These are phyloP conservation scores for Platorchestia sp. DNA, from an alignment of 1,140 invertebrate species.

Conservation along the genomic window DNA sequence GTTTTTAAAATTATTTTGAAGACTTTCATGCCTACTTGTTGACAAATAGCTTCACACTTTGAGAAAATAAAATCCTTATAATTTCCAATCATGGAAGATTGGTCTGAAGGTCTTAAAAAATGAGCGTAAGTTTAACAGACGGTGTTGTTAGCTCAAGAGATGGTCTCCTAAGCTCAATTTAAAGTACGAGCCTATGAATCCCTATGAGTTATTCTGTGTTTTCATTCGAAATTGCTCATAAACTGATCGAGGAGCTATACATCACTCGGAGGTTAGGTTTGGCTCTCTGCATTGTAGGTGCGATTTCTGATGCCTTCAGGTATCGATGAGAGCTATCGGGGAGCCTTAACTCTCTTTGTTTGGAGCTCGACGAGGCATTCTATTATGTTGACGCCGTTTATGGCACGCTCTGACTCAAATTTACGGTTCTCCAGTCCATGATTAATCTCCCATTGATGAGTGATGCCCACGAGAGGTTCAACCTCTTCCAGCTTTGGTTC, in stretches of 20 bases:
- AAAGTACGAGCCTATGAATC: conserved; percentile 5
- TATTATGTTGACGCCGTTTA: conserved; percentile 43
- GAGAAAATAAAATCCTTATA: background rate
- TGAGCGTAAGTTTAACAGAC: background rate
- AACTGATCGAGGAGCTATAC: background rate
- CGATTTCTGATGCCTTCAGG: conserved; percentile 15
- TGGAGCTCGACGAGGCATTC: conserved; percentile 16
- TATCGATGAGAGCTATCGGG: conserved; percentile 27
- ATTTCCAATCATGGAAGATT: background rate
- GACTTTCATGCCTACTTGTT: background rate
- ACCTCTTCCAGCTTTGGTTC: background rate
- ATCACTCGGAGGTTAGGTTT: background rate
- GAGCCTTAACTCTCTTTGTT: background rate
- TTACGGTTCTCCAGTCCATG: background rate
- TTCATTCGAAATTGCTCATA: background rate
- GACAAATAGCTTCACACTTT: background rate
- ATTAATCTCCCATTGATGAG: conserved; percentile 25
- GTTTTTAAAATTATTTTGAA: background rate
- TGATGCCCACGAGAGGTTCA: background rate
- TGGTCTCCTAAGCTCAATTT: background rate
- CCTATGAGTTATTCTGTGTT: background rate
- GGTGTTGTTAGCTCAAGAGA: background rate
- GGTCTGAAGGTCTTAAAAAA: background rate
- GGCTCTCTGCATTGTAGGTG: background rate
- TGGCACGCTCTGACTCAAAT: background rate